phyloP scores from a whole-genome alignment of 2,797 vertebrate genomes.

The Artibeus jamaicensis region DNA sequence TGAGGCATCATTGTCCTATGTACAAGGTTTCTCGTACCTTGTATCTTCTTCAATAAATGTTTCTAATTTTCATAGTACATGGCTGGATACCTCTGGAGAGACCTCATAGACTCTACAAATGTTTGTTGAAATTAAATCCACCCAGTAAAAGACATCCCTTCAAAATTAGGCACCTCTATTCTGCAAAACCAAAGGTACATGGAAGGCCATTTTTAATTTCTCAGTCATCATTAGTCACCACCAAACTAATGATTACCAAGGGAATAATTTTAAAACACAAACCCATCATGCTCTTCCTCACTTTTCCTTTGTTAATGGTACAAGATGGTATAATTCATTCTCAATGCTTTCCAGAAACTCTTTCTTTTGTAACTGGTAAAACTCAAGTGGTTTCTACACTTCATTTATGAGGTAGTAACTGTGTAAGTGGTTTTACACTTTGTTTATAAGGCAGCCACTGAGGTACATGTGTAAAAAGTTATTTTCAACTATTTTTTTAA shows the following conservation, averaged over 20 bases:
- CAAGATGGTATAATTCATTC: constrained; percentile 7
- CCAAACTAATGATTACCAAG: neutral
- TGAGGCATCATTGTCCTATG: no score
- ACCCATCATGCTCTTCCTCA: neutral
- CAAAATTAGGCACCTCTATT: neutral
- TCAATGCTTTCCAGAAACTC: constrained; percentile 47
- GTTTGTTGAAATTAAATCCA: neutral
- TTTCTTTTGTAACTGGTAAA: constrained; percentile 44
- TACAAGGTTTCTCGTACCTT: no score
- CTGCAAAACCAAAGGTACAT: neutral
- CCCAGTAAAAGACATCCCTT: neutral
- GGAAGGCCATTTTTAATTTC: neutral
- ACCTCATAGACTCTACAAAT: neutral
- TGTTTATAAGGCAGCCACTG: constrained; percentile 30
- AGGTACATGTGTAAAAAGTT: neutral
- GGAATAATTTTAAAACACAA: constrained; percentile 15
- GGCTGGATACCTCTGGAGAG: no score
- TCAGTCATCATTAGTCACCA: neutral
- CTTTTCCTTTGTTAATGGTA: neutral
- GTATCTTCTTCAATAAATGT: no score
- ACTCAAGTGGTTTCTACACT: constrained; percentile 35
- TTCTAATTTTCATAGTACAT: no score
- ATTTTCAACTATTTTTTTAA: constrained; percentile 29
- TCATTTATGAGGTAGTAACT: constrained; percentile 52
- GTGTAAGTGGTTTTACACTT: constrained; percentile 33